phyloP scores from a whole-genome alignment of 2,888 invertebrate species.

The Odontocolon sp. region DNA sequence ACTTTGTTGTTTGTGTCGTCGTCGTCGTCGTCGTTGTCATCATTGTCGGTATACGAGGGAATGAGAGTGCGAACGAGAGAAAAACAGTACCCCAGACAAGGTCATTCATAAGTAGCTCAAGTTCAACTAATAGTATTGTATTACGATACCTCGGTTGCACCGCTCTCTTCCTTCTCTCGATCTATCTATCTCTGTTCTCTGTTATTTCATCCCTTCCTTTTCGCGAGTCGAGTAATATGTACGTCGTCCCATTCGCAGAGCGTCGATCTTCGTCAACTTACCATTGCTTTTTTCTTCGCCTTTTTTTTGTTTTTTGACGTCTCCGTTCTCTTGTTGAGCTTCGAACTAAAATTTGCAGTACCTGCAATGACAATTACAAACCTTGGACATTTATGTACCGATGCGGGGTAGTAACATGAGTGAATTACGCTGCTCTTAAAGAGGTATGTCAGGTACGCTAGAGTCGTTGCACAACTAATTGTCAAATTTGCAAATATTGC shows the following conservation, averaged over 20 bases:
- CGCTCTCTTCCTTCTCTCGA: slow-evolving; percentile 29
- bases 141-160: slow-evolving; percentile 57
- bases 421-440: too few relatives aligned
- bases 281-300: slow-evolving; percentile 9
- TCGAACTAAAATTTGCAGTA: too few relatives aligned
- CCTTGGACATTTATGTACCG: too few relatives aligned
- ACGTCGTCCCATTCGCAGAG: slow-evolving; percentile 4
- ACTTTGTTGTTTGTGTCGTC: slow-evolving; percentile 40
- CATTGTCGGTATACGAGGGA: slow-evolving; percentile 29
- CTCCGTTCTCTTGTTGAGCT: too few relatives aligned
- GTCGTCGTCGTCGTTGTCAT: slow-evolving; percentile 31
- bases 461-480: too few relatives aligned
- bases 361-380: too few relatives aligned
- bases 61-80: too few relatives aligned
- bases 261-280: slow-evolving; percentile 36
- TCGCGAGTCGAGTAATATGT: slow-evolving; percentile 24
- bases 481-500: too few relatives aligned
- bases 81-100: slow-evolving; percentile 69
- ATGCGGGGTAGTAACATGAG: too few relatives aligned
- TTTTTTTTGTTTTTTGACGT: too few relatives aligned
- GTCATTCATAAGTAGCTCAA: slow-evolving; percentile 79
- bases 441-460: too few relatives aligned
- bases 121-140: slow-evolving; percentile 70
- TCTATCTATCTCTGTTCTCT: slow-evolving; percentile 19
- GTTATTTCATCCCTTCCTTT: slow-evolving; percentile 35